phyloP scores from a whole-genome alignment of 2,888 invertebrate species.

The Ecliptopera silaceata region DNA sequence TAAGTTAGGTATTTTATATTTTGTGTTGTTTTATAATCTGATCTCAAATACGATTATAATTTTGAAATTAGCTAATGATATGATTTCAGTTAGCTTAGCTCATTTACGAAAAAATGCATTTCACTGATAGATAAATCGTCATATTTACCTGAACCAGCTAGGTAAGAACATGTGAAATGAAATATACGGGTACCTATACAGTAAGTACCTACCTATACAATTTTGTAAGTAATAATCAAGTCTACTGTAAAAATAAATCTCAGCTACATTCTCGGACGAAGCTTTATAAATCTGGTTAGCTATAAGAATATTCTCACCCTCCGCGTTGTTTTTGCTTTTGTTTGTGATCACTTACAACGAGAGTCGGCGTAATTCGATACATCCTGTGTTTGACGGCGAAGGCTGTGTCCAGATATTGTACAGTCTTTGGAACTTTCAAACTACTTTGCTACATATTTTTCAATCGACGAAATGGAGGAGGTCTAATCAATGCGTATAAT shows the following conservation, averaged over 20 bases:
- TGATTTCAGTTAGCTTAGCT: too few species aligned
- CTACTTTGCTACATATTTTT: conserved; percentile 2
- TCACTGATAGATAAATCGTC: too few species aligned
- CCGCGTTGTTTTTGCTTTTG: conserved; percentile 50
- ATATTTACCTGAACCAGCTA: too few species aligned
- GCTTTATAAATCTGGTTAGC: conserved; percentile 70
- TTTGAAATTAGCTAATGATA: too few species aligned
- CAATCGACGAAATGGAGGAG: not conserved
- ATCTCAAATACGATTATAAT: too few species aligned
- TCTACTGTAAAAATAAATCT: conserved; percentile 31
- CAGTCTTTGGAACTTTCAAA: conserved; percentile 5
- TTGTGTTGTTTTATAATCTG: too few species aligned
- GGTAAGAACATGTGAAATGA: too few species aligned
- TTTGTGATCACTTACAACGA: conserved; percentile 77
- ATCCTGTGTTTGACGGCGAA: conserved; percentile 71
- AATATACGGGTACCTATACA: too few species aligned
- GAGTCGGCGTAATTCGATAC: conserved; percentile 76
- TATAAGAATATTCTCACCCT: conserved; percentile 77
- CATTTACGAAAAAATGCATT: too few species aligned
- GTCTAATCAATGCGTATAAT: not conserved
- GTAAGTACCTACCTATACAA: too few species aligned
- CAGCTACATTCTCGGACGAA: conserved; percentile 64
- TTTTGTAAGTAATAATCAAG: conserved; percentile 12
- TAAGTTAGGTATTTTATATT: too few species aligned
- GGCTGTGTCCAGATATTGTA: conserved; percentile 30